Base-by-base conservation (phyloP, 1,140 invertebrate species). In the Galendromus occidentalis region DNA sequence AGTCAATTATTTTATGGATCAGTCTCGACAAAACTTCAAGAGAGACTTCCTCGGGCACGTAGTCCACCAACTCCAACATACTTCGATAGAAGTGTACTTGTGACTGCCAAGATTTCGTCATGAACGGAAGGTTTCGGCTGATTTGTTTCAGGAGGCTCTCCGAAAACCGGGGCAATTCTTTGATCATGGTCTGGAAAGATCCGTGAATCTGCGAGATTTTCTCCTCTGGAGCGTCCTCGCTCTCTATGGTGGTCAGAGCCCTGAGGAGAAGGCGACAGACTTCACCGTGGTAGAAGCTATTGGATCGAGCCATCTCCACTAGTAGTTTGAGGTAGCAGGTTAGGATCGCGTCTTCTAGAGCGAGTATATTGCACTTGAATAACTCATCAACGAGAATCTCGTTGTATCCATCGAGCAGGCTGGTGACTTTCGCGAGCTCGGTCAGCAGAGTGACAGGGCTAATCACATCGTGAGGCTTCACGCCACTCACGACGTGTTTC, bases 1-100 rank as follows among this genome's bases (percentile, higher is more conserved):
- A 33, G 51, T 59, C 51, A 9, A 59, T 59, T 17, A 59, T 59
- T 22, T 59, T 59, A 33, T 59, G 51, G 17, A 59, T 14, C 51
- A 59, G 20, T 25, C 51, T 25, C 2, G 51, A 59, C 9, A 59
- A 59, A 2, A 59, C 22, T 17, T 59, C 51, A 1, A 59, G 20
- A 25, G 51, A 59, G 14, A 59, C 1, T n/a, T 59, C 25, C 2
- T 14, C 22, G 2, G 51, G 51, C 14, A 59, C 51, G 51, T 59
- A 59, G 22, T 59, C 51, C 17, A 59, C 51, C 17, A 59, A 5
- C 25, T 22, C 17, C 14, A 59, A 9, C 51, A 59, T 25, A 17
- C 25, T 25, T 4, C 51, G 51, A 25, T 59, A 59, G 25, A 59
- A 29, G 20, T 59, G 25, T 9, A 59, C 51, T 33, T 59, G 51